Evolutionary conservation across 2,797 vertebrate genomes (phyloP).

Genomic region (Acanthurus lineatus): DNA sequence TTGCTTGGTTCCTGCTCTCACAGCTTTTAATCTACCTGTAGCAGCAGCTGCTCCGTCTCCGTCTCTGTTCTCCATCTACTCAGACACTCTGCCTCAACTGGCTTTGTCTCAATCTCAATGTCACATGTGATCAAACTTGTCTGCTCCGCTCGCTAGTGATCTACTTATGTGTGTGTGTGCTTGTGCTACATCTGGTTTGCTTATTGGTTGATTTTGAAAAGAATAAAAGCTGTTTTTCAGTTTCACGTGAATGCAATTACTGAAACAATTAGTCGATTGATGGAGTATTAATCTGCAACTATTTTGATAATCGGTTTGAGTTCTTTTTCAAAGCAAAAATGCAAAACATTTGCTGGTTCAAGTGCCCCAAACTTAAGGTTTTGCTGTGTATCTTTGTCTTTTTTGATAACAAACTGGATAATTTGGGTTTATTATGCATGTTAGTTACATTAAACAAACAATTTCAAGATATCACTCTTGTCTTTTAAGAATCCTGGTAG

Average conservation of each 20-base stretch:
- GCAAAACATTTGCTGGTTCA: neutral
- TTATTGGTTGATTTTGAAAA: neutral
- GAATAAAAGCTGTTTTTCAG: neutral
- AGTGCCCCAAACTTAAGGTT: neutral
- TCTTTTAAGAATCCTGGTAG: no score
- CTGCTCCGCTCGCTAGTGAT: neutral
- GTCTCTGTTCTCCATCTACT: neutral
- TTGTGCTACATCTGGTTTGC: neutral
- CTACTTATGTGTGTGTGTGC: neutral
- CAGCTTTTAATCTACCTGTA: conserved; percentile 18
- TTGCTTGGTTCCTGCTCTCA: neutral
- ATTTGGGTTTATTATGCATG: neutral
- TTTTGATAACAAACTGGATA: neutral
- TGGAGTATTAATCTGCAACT: neutral
- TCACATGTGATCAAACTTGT: conserved; percentile 13
- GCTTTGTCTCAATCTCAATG: conserved; percentile 2
- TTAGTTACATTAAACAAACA: neutral
- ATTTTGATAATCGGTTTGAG: neutral
- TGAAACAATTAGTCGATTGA: neutral
- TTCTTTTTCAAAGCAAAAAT: neutral
- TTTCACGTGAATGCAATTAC: neutral
- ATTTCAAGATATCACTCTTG: neutral
- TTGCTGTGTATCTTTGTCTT: conserved; percentile 1
- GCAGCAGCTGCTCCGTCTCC: conserved; percentile 9
- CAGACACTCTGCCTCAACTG: neutral